Base-by-base conservation (phyloP, 2,888 invertebrate species). In the Apamea crenata region DNA sequence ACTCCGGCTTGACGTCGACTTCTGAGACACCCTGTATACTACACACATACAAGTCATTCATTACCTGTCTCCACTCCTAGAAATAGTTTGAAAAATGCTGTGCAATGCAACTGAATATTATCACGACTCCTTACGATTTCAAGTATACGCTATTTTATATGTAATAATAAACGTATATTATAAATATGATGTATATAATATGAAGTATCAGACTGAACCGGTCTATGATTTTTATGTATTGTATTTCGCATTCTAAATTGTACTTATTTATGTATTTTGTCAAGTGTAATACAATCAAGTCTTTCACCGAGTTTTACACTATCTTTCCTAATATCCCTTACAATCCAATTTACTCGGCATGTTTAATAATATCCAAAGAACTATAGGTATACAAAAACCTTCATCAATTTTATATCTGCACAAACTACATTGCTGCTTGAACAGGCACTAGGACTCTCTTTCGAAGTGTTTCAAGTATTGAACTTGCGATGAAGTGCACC, bases 151-250 rank as follows among this genome's bases (percentile, higher is more conserved):
- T 89, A 80, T 88, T 87, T 86, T 88, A 83, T 89, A 86, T 88
- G 77, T 89, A 87, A 87, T 87, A 75, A 79, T 12, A 65, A 65
- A 25, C 21, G n/a, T 80, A 80, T 73, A 63, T 78, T 71, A 84
- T 85, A 84, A 78, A 81, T 84, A 87, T 79, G 85, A 84, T 87
- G 78, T 89, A 83, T 86, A 86, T 79, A 87, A 77, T 74, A 88
- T 76, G 53, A 88, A 91, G 85, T 84, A 87, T 88, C 88, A 90
- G 91, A 91, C 91, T 92, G 91, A 92, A 82, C 78, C 78, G 90
- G 92, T 93, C 92, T 91, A 91, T 88, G 77, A 86, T 83, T 89
- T 90, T 86, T 87, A 75, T 83, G 73, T 79, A 85, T 73, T 80
- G 65, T 84, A 78, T 74, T 80, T 85, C 75, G 69, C 80, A 77